Evolutionary conservation across 2,797 vertebrate species (phyloP), one percentile per base, ranked within the genome.

Genomic region (Cryptoprocta ferox): DNA sequence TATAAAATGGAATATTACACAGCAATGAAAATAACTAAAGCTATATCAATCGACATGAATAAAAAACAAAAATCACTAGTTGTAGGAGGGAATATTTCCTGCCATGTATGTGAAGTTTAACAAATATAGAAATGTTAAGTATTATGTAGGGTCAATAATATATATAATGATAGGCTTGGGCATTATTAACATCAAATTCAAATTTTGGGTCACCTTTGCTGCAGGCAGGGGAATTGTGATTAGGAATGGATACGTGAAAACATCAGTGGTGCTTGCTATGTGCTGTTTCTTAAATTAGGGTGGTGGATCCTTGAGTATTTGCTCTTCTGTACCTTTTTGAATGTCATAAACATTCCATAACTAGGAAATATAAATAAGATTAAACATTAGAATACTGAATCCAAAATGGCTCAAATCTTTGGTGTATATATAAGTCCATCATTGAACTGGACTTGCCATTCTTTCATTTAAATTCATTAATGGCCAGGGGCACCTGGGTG

Each of bases 1-100:
- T 66, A 76, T 71, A 71, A 48, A 66, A 75, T 65, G 19, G 19
- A 68, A 71, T 81, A 81, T 19, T 42, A 28, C 71, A 61, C 4
- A 66, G n/a, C 63, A 56, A 14, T 78, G 82, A 83, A 89, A 96
- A 68, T 78, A 80, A 61, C 39, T 66, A 56, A 96, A 92, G 19
- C 83, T 50, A 18, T 35, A 35, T 66, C 63, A n/a, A 37, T 50
- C 30, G 19, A 79, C 5, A 39, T 78, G 28, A 71, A 12, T 66
- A 94, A 19, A 16, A 37, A 91, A 14, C 24, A 92, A 73, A 86
- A 82, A 39, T 10, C 91, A 30, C 39, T 86, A 85, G 15, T 56
- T 70, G 28, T 24, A 45, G 28, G 32, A 76, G 39, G 15, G 68
- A 76, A 2, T 81, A n/a, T 73, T 59, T 89, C 19, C 73, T 83